Conservation (phyloP, 2,797 vertebrate species). For the Cossypha caffra region DNA sequence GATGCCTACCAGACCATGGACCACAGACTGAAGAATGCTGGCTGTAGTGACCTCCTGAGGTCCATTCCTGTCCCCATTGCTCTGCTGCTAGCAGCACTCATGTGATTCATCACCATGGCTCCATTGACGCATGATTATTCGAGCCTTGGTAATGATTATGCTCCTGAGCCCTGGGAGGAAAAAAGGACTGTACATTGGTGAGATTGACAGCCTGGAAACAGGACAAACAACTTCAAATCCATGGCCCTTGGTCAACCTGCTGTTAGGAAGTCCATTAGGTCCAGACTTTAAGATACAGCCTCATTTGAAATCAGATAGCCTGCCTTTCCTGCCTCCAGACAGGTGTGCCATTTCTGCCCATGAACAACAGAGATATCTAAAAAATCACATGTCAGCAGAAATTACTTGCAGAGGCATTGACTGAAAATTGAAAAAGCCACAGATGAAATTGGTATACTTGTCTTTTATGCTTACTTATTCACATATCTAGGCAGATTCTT, state of each 20-base stretch:
- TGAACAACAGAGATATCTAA: background rate
- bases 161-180: background rate
- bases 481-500: background rate
- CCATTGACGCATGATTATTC: background rate
- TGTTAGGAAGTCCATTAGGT: background rate
- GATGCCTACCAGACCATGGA: slow-evolving; percentile 38
- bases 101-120: background rate
- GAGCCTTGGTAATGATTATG: background rate
- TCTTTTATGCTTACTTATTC: background rate
- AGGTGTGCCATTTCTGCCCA: background rate
- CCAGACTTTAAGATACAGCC: background rate
- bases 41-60: slow-evolving; percentile 7
- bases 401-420: background rate
- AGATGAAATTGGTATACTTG: background rate
- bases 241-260: background rate
- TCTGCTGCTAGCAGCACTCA: background rate
- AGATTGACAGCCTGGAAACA: background rate
- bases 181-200: background rate
- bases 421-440: background rate
- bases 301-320: background rate
- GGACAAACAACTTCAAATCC: background rate
- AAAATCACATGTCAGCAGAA: background rate
- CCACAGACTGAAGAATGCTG: slow-evolving; percentile 10
- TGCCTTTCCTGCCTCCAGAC: background rate
- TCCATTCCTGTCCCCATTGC: background rate